Percentiles rank a stretch among this genome's conserved stretches.
These are phyloP conservation scores for Drosophila melanosoma DNA, from an alignment of 2,888 invertebrate genomes.

Conservation along the genomic window DNA sequence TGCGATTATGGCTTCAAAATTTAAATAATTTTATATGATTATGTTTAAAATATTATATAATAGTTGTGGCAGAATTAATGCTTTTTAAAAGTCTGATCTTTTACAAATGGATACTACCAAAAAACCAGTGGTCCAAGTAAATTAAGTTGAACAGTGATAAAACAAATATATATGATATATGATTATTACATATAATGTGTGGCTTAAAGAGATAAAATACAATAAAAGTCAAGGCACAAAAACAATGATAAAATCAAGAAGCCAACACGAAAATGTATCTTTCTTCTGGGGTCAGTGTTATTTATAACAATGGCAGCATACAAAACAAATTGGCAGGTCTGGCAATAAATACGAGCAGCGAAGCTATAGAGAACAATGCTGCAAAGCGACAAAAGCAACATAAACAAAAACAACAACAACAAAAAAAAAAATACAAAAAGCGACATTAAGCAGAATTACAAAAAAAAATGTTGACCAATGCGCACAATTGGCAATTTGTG, in stretches of 20 bases:
- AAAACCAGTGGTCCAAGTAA: background rate
- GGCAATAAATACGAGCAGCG: conserved; percentile 76
- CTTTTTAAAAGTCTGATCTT: too few species aligned
- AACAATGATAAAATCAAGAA: background rate
- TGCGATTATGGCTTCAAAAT: background rate
- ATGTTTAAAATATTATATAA: too few species aligned
- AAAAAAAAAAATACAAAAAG: conserved; percentile 36
- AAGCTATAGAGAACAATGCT: conserved; percentile 68
- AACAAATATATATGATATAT: background rate
- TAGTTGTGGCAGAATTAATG: too few species aligned
- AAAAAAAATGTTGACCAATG: conserved; percentile 75
- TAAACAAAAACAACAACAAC: conserved; percentile 19
- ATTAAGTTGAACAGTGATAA: background rate
- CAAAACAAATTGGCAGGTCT: conserved; percentile 75
- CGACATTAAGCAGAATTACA: conserved; percentile 15
- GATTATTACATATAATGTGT: background rate
- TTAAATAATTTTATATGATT: background rate
- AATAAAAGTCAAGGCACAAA: background rate
- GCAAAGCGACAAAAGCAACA: conserved; percentile 14
- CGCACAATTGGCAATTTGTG: conserved; percentile 82
- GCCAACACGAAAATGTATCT: background rate
- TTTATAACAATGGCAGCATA: conserved; percentile 59
- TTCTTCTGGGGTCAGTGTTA: background rate
- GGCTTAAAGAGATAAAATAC: background rate
- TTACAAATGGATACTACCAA: too few species aligned